A percentile compares a stretch with the other conserved stretches of the same genome.
phyloP scores from a whole-genome alignment of 2,797 vertebrate species.

The Cirrhinus molitorella region DNA sequence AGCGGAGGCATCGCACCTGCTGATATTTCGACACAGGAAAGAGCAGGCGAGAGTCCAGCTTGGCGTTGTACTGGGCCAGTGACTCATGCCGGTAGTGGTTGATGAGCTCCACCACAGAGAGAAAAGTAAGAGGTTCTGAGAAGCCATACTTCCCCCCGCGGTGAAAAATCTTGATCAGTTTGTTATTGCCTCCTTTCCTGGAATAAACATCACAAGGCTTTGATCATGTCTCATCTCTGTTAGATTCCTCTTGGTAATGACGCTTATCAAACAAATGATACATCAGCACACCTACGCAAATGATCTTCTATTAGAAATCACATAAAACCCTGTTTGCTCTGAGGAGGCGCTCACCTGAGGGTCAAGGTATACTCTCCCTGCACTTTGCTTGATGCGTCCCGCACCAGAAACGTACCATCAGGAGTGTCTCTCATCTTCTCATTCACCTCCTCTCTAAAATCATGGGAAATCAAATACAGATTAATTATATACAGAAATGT shows the following conservation, averaged over 20 bases:
- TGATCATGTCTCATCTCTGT: not conserved
- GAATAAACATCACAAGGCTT: slow-evolving; percentile 38
- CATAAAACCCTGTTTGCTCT: not conserved
- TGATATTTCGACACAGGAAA: slow-evolving; percentile 98
- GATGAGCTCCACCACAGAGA: slow-evolving; percentile 96
- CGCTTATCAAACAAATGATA: slow-evolving; percentile 26
- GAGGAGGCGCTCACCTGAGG: slow-evolving; percentile 83
- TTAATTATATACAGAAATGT: not conserved
- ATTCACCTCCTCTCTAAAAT: slow-evolving; percentile 93
- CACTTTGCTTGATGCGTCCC: slow-evolving; percentile 98
- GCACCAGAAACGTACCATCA: slow-evolving; percentile 96
- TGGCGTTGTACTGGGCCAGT: slow-evolving; percentile 97
- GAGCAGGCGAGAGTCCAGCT: slow-evolving; percentile 94
- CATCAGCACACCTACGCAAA: not conserved
- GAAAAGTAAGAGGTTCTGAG: slow-evolving; percentile 97
- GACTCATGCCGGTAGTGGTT: slow-evolving; percentile 99
- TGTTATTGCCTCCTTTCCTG: slow-evolving; percentile 99
- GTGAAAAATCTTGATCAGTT: slow-evolving; percentile 99
- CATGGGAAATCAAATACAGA: not conserved
- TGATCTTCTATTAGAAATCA: not conserved
- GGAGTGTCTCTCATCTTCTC: slow-evolving; percentile 98
- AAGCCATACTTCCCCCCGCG: slow-evolving; percentile 98
- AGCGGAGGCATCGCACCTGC: slow-evolving; percentile 82
- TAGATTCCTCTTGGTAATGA: slow-evolving; percentile 14
- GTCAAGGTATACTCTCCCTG: slow-evolving; percentile 98